phyloP scores from a whole-genome alignment of 2,888 invertebrate species.

The Odontocolon sp. region DNA sequence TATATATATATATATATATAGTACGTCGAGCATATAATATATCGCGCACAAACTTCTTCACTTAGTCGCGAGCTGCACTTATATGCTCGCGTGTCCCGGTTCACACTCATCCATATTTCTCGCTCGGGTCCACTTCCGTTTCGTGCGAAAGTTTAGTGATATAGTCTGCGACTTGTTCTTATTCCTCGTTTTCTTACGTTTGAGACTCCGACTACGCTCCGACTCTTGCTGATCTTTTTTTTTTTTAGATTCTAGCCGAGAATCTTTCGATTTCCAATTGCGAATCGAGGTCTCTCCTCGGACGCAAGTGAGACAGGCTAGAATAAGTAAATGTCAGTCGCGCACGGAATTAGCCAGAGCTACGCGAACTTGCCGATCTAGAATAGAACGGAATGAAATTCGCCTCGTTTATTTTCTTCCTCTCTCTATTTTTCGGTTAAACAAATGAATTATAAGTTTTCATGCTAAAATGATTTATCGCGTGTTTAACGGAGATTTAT shows the following conservation, averaged over 20 bases:
- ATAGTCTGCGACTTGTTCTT: neutral
- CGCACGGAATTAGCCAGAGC: slow-evolving; percentile 30
- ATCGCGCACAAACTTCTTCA: slow-evolving; percentile 39
- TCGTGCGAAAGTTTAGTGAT: slow-evolving; percentile 38
- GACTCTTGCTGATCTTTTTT: no score
- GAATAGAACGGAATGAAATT: slow-evolving; percentile 20
- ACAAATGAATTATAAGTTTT: neutral
- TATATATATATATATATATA: neutral
- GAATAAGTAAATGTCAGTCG: slow-evolving; percentile 56
- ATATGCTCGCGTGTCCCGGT: slow-evolving; percentile 47
- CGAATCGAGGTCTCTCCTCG: slow-evolving; percentile 37
- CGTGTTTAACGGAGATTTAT: neutral
- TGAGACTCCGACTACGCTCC: neutral
- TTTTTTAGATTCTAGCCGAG: neutral
- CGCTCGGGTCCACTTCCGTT: slow-evolving; percentile 46
- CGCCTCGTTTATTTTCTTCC: neutral
- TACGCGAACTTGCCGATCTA: slow-evolving; percentile 36
- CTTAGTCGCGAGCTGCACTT: slow-evolving; percentile 38
- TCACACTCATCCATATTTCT: slow-evolving; percentile 53
- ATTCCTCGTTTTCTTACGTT: neutral
- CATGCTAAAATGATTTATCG: neutral
- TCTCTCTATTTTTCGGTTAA: neutral
- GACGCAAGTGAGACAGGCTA: slow-evolving; percentile 27
- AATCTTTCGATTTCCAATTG: slow-evolving; percentile 47
- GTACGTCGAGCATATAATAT: neutral